phyloP scores from a whole-genome alignment of 2,113 vertebrate species.

The Pica pica region DNA sequence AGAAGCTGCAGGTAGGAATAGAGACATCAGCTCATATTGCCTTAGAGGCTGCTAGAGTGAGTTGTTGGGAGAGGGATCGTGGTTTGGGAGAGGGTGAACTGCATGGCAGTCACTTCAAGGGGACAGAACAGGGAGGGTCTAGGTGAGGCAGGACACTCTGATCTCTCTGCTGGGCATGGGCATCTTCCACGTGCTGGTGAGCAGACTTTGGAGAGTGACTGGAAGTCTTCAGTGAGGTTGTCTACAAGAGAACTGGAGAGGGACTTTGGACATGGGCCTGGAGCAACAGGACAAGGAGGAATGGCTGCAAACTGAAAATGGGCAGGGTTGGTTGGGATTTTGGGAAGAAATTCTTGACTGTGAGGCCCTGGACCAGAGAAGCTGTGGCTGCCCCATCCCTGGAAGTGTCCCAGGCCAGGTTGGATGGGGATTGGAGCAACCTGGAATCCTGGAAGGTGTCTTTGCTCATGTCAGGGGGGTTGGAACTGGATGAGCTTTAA shows the following conservation, averaged over 20 bases:
- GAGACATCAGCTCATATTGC: fast-evolving
- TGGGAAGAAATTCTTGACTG: neutral
- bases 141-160: neutral
- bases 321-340: neutral
- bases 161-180: neutral
- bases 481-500: neutral
- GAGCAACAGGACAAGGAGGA: neutral
- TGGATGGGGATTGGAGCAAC: neutral
- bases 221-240: neutral
- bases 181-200: neutral
- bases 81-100: neutral
- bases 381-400: neutral
- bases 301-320: neutral
- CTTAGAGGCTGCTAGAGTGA: neutral
- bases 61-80: neutral
- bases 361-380: neutral
- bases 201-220: neutral
- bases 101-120: fast-evolving
- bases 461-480: neutral
- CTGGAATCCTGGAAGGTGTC: fast-evolving
- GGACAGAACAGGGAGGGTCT: too few relatives aligned
- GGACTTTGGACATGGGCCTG: neutral
- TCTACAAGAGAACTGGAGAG: neutral
- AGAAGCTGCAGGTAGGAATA: neutral
- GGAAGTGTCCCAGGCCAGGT: neutral